Evolutionary conservation across 1,140 invertebrate species (phyloP).

Genomic region (Bradysia coprophila): DNA sequence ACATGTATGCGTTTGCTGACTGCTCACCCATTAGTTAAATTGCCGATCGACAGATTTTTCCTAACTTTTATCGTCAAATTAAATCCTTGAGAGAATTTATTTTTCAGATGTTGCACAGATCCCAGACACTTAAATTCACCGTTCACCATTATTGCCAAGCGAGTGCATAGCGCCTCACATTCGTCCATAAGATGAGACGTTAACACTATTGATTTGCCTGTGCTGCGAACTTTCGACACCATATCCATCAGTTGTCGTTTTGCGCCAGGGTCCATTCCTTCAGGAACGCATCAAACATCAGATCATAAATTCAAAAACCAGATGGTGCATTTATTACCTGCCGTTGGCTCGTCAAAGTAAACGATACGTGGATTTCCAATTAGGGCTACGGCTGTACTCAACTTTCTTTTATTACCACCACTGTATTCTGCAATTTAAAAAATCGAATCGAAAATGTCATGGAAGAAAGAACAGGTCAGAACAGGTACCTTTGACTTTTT

Average conservation of each 20-base stretch:
- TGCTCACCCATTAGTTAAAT: too few relatives aligned
- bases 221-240: constrained; percentile 34
- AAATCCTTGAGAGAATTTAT: constrained; percentile 32
- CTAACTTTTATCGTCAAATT: constrained; percentile 22
- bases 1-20: too few relatives aligned
- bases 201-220: constrained; percentile 51
- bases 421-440: too few relatives aligned
- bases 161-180: constrained; percentile 71
- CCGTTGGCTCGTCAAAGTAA: constrained; percentile 72
- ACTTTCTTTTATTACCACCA: constrained; percentile 87
- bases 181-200: constrained; percentile 75
- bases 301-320: too few relatives aligned
- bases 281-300: too few relatives aligned
- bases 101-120: constrained; percentile 42
- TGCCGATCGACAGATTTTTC: constrained; percentile 5
- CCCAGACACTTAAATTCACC: constrained; percentile 58
- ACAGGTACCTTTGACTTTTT: constrained; percentile 30
- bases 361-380: constrained; percentile 78
- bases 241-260: constrained; percentile 62
- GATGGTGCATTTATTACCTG: too few relatives aligned
- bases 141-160: constrained; percentile 75
- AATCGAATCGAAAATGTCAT: too few relatives aligned
- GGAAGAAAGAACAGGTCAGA: too few relatives aligned
- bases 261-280: constrained; percentile 74
- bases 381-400: constrained; percentile 83